These are phyloP conservation scores for Falco punctatus DNA, from an alignment of 2,113 vertebrate species.

Conservation along the genomic window DNA sequence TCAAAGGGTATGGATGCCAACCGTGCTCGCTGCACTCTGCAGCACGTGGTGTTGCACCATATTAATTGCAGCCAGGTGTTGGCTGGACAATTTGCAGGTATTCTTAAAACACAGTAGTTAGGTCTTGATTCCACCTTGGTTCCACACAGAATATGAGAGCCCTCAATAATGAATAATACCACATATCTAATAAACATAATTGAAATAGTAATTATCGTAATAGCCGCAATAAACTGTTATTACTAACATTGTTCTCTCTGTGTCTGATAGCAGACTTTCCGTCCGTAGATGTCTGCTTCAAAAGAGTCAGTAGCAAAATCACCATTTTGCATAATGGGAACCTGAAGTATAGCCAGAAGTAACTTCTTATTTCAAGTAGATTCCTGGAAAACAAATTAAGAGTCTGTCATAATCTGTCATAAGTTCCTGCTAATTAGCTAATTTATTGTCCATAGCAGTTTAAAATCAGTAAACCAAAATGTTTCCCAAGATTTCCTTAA, in stretches of 20 bases:
- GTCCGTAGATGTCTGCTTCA: not conserved
- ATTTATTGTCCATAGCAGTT: not conserved
- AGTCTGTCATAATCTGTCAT: not conserved
- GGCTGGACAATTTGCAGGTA: not conserved
- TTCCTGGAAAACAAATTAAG: constrained; percentile 20
- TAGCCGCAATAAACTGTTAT: constrained; percentile 11
- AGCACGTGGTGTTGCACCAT: not conserved
- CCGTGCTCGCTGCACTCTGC: not conserved
- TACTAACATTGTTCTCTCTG: not conserved
- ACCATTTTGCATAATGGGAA: not conserved
- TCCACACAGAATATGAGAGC: not conserved
- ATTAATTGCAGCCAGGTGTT: not conserved
- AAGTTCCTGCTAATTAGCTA: not conserved
- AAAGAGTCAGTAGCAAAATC: not conserved
- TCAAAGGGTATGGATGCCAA: not conserved
- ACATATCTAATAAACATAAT: not conserved
- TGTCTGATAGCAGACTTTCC: not conserved
- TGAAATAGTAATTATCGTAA: constrained; percentile 32
- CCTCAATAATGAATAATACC: not conserved
- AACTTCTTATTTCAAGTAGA: constrained; percentile 2
- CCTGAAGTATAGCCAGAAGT: not conserved
- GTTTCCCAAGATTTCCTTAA: not conserved
- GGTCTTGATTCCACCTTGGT: not conserved
- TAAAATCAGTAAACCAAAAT: not conserved
- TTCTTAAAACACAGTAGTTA: not conserved